Conservation (phyloP, 1,140 invertebrate species). For the Penaeus japonicus region DNA sequence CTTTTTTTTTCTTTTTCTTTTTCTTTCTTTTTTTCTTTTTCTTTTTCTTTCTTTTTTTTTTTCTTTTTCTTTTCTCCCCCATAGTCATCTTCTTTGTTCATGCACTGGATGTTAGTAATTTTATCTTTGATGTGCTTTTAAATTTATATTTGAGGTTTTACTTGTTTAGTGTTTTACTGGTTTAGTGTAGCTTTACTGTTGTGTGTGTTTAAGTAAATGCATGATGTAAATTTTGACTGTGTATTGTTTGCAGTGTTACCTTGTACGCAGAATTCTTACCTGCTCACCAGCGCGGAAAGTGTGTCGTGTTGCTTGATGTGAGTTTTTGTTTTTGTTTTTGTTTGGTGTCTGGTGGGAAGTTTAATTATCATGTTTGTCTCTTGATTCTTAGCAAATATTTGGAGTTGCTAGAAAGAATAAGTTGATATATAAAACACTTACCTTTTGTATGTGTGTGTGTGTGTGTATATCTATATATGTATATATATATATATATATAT, state of each 20-base stretch:
- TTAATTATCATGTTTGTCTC: not conserved
- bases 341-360: not conserved
- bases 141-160: not conserved
- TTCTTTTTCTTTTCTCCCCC: too few relatives aligned
- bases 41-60: too few relatives aligned
- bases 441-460: too few relatives aligned
- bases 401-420: too few relatives aligned
- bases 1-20: too few relatives aligned
- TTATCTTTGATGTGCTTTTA: too few relatives aligned
- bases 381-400: not conserved
- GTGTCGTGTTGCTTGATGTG: conserved; percentile 93
- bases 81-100: not conserved
- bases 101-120: too few relatives aligned
- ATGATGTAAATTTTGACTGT: conserved; percentile 34
- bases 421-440: too few relatives aligned
- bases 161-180: not conserved
- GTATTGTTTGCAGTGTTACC: conserved; percentile 78
- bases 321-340: conserved; percentile 65
- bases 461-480: too few relatives aligned
- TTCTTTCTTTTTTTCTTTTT: too few relatives aligned
- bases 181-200: not conserved
- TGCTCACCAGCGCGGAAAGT: conserved; percentile 89
- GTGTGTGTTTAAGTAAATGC: not conserved
- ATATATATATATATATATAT: too few relatives aligned
- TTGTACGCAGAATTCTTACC: conserved; percentile 95